Conservation (phyloP, 2,113 vertebrate genomes). For the Rhea pennata region DNA sequence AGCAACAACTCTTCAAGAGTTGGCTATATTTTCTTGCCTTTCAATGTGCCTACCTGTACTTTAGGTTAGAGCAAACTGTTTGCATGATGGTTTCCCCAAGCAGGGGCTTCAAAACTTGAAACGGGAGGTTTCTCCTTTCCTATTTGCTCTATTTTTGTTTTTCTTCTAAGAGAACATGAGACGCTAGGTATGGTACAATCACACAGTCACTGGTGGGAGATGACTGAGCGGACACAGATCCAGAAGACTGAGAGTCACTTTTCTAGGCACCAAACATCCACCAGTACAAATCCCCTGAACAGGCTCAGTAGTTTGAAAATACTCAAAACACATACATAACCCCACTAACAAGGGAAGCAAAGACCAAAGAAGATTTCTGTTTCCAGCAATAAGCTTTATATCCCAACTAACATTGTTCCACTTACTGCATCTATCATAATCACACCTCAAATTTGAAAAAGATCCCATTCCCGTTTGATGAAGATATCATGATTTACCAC, state of each 20-base stretch:
- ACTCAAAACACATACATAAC: neutral
- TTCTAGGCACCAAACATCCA: neutral
- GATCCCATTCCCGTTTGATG: neutral
- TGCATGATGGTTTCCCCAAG: neutral
- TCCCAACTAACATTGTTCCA: neutral
- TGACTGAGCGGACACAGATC: neutral
- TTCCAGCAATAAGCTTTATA: slow-evolving; percentile 13
- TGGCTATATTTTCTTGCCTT: neutral
- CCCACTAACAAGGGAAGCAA: neutral
- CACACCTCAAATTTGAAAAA: neutral
- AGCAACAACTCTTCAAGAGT: neutral
- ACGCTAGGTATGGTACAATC: neutral
- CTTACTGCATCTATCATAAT: neutral
- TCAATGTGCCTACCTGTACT: neutral
- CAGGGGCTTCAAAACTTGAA: neutral
- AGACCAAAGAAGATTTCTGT: neutral
- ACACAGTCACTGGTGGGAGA: neutral
- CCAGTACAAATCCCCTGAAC: neutral
- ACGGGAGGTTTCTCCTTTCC: neutral
- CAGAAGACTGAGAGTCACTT: neutral
- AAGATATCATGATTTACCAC: neutral
- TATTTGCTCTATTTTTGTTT: neutral
- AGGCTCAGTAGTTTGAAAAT: neutral
- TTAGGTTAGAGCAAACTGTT: neutral
- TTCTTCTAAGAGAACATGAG: neutral